Conservation (phyloP, 2,113 vertebrate species). For the Pholis gunnellus region DNA sequence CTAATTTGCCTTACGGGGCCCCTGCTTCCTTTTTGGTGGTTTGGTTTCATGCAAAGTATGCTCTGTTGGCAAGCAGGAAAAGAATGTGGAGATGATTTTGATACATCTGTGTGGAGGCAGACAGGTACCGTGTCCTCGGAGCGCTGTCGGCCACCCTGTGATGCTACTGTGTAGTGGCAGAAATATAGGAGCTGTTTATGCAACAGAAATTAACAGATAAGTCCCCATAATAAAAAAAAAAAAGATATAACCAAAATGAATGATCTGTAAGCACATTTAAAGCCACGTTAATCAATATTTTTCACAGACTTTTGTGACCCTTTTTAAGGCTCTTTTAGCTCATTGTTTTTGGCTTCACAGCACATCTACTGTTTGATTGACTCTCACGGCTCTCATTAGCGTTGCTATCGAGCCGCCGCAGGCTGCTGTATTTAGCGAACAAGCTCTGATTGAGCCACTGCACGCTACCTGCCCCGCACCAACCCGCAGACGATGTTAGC, state of each 20-base stretch:
- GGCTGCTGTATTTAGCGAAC: too few relatives aligned
- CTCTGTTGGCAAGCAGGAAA: slow-evolving; percentile 14
- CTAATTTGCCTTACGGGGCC: slow-evolving; percentile 13
- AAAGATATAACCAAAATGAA: neutral
- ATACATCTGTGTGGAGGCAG: neutral
- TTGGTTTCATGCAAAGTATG: slow-evolving; percentile 17
- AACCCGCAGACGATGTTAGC: too few relatives aligned
- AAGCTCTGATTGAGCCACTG: too few relatives aligned
- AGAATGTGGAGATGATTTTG: neutral
- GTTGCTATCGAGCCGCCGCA: too few relatives aligned
- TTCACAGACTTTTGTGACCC: neutral
- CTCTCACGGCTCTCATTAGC: too few relatives aligned
- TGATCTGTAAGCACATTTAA: neutral
- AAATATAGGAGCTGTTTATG: neutral
- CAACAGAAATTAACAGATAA: neutral
- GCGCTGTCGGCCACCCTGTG: neutral
- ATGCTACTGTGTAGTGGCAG: slow-evolving; percentile 3
- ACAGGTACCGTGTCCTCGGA: slow-evolving; percentile 8
- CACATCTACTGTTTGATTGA: too few relatives aligned
- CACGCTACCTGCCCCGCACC: too few relatives aligned
- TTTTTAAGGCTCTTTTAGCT: neutral
- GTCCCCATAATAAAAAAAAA: neutral
- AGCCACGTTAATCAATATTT: neutral
- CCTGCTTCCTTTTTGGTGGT: slow-evolving; percentile 36
- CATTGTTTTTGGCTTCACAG: neutral